Evolutionary conservation across 2,113 vertebrate species (phyloP).

Genomic region (Collichthys lucidus): DNA sequence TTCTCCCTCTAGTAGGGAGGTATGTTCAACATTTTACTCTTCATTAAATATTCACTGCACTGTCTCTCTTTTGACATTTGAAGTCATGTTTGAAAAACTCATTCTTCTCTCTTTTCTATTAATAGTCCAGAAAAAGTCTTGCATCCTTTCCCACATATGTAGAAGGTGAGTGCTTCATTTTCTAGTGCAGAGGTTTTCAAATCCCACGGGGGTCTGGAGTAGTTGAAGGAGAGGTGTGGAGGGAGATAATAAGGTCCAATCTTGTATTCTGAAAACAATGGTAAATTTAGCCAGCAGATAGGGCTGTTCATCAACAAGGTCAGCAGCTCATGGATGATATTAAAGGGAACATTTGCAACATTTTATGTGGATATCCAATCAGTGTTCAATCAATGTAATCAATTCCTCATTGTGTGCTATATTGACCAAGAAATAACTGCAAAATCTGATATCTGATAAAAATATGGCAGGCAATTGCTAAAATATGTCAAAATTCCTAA

Average conservation of each 20-base stretch:
- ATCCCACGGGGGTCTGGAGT: too few relatives aligned
- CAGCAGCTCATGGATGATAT: background rate
- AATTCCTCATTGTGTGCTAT: too few relatives aligned
- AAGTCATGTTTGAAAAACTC: constrained; percentile 2
- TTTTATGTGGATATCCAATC: too few relatives aligned
- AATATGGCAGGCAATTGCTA: too few relatives aligned
- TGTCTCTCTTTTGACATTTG: background rate
- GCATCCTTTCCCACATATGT: constrained; percentile 97
- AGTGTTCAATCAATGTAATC: too few relatives aligned
- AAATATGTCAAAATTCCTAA: too few relatives aligned
- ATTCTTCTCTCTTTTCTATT: constrained; percentile 76
- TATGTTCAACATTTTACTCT: constrained; percentile 49
- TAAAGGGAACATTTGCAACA: too few relatives aligned
- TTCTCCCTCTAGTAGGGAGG: constrained; percentile 90
- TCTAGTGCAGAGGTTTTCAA: background rate
- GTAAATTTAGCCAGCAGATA: background rate
- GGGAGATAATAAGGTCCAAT: background rate
- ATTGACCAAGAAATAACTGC: too few relatives aligned
- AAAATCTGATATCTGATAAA: too few relatives aligned
- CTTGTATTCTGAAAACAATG: too few relatives aligned
- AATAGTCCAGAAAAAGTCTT: constrained; percentile 94
- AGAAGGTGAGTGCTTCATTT: constrained; percentile 89
- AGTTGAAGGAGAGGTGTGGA: background rate
- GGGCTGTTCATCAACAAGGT: background rate
- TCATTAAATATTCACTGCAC: background rate